Evolutionary conservation across 2,888 invertebrate species (phyloP).

Genomic region (Lasius fuliginosus): DNA sequence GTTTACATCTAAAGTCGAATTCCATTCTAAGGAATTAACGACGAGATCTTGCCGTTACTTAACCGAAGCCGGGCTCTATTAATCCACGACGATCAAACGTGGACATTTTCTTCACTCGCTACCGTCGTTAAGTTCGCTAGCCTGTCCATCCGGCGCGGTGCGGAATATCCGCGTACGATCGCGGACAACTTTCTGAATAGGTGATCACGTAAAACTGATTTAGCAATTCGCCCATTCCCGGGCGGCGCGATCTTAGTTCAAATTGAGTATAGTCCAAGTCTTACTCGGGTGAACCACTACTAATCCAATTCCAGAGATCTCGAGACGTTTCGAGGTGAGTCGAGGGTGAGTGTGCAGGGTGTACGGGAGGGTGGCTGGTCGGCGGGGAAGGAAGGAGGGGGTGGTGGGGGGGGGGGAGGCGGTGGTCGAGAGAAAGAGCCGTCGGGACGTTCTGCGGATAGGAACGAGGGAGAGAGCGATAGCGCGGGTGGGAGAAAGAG

Average conservation of each 20-base stretch:
- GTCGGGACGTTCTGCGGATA: constrained; percentile 64
- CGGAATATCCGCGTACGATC: constrained; percentile 78
- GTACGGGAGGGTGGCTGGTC: constrained; percentile 26
- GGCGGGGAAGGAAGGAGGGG: constrained; percentile 33
- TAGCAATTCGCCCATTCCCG: constrained; percentile 85
- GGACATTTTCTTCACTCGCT: constrained; percentile 28
- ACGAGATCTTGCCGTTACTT: constrained; percentile 9
- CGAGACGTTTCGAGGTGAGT: constrained; percentile 79
- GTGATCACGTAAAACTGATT: constrained; percentile 86
- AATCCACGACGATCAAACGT: constrained; percentile 22
- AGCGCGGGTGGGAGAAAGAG: constrained; percentile 61
- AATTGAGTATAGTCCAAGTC: constrained; percentile 86
- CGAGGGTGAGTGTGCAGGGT: constrained; percentile 50
- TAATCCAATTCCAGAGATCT: constrained; percentile 86
- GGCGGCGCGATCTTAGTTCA: constrained; percentile 84
- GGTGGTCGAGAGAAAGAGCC: constrained; percentile 70
- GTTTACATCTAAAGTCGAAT: neutral
- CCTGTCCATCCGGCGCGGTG: constrained; percentile 66
- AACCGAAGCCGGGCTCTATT: constrained; percentile 9
- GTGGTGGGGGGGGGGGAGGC: constrained; percentile 1
- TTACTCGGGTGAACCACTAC: constrained; percentile 85
- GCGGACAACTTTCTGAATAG: constrained; percentile 85
- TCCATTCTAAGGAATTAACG: constrained; percentile 3
- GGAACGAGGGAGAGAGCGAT: constrained; percentile 59
- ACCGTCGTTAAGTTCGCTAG: constrained; percentile 73